Base-by-base conservation (phyloP, 2,113 vertebrate genomes). In the Datnioides undecimradiatus region DNA sequence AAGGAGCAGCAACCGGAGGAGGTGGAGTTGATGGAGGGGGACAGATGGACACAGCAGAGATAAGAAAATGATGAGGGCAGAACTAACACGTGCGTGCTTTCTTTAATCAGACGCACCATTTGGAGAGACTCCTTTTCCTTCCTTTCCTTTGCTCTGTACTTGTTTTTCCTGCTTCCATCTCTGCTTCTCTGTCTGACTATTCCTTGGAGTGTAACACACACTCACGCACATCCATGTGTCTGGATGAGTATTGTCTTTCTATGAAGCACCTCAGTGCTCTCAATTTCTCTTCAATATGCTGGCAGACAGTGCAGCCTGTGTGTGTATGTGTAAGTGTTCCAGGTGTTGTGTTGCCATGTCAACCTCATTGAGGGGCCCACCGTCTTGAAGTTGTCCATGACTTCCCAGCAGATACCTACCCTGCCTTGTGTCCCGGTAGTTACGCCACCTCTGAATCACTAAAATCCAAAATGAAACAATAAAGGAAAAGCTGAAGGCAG, bases 1-100 rank as follows among this genome's bases (percentile, higher is more conserved):
- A 69, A 58, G 81, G 31, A 55, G 82, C 33, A 71, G 54, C 62
- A 74, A 38, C 6, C 73, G 33, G 27, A 64, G 77, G 21, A 59
- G 84, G 84, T 79, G 80, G 71, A 76, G 74, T 71, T 91, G 90
- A 93, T 52, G 76, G 88, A 88, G 78, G 69, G 52, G 73, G 73
- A 89, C 92, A 93, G 90, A 94, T 93, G 91, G 76, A 82, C 23
- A 49, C 78, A 77, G 67, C 55, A 76, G 83, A 87, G 83, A 90
- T 89, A 83, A 85, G 82, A 87, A 72, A 75, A 85, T 58, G 71
- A 83, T 79, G 41, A 79, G 60, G 76, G 79, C 54, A 71, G 76
- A 87, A 80, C 76, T 77, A 63, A 88, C 86, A 84, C 67, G 36
- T 73, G 38, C 4, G 52, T 77, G 78, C 74, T 88, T 78, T 71